Evolutionary conservation across 1,140 invertebrate genomes (phyloP), one percentile per base, ranked within the genome.

Genomic region (Trachymyrmex cornetzi): DNA sequence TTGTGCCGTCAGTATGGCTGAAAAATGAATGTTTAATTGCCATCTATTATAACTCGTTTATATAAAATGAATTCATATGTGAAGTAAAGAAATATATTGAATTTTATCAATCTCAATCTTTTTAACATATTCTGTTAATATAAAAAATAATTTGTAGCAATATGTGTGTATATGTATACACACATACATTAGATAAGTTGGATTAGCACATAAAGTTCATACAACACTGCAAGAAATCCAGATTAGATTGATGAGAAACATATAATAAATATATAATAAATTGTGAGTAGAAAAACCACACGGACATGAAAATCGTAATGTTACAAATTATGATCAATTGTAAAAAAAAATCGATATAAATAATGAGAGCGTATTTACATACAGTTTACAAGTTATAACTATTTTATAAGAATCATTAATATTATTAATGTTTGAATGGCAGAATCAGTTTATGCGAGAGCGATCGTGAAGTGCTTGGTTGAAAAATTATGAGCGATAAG

Each of bases 401-500:
- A 77, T 38, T 61, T 61, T 44, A 75, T 57, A 77, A 77, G 9
- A 24, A 77, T 38, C 4, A 66, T 53, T 50, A 30, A 67, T 53
- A 67, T 34, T 5, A 48, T 38, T 77, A 34, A 22, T 53, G 61
- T 38, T 30, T 34, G 16, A 81, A 38, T 57, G 4, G 22, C 3
- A 22, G 12, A 7, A 59, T 59, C 34, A 72, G 14, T 82, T 72
- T 82, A 59, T 24, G 19, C 24, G 2, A 72, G 19, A 82, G 38
- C n/a, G 24, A 82, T 48, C 19, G n/a, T 34, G 53, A 59, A 87
- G 85, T 89, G 74, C 50, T 84, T 84, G 85, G 85, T 89, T 84
- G 72, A 77, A 82, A 38, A 55, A 71, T 77, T 63, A 75, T 84
- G 72, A 7, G 63, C 6, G 7, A 38, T 48, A 74, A 74, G 53